Conservation (phyloP, 1,140 invertebrate species). For the Scaptomyza pallida region DNA sequence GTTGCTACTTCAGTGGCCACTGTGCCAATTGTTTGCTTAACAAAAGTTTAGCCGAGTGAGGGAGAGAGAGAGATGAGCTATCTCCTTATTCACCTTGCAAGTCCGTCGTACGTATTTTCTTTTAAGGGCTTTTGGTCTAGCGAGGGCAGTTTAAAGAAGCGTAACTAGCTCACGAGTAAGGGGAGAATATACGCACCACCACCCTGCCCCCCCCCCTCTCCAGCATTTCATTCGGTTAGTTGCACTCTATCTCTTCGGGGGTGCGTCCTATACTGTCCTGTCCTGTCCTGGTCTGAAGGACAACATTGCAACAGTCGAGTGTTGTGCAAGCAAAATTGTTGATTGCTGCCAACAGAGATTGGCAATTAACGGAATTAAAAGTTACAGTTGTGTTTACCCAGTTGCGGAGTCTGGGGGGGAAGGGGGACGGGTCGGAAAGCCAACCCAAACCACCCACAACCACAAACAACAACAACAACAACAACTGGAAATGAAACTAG, state of each 20-base stretch:
- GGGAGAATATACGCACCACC: too few species aligned
- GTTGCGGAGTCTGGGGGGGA: conserved; percentile 25
- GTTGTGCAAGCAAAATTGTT: conserved; percentile 84
- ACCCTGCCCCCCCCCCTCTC: too few species aligned
- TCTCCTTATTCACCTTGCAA: conserved; percentile 34
- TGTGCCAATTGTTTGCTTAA: conserved; percentile 83
- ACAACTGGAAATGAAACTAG: conserved; percentile 41
- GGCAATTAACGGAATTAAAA: conserved; percentile 84
- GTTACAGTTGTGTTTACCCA: conserved; percentile 80
- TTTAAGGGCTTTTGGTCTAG: conserved; percentile 44
- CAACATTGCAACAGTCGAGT: conserved; percentile 81
- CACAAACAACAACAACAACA: conserved; percentile 39
- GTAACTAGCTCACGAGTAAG: conserved; percentile 53
- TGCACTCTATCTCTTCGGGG: conserved; percentile 7
- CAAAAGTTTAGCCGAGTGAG: conserved; percentile 76
- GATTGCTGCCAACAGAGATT: conserved; percentile 84
- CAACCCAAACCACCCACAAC: conserved; percentile 1
- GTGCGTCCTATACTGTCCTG: conserved; percentile 12
- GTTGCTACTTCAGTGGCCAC: conserved; percentile 52
- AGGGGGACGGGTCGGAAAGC: too few species aligned
- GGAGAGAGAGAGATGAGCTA: conserved; percentile 10
- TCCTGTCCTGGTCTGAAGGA: conserved; percentile 52
- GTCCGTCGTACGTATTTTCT: conserved; percentile 52
- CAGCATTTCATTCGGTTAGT: not conserved
- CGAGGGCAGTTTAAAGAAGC: conserved; percentile 70